phyloP scores from a whole-genome alignment of 2,797 vertebrate species.

The Sciurus vulgaris region DNA sequence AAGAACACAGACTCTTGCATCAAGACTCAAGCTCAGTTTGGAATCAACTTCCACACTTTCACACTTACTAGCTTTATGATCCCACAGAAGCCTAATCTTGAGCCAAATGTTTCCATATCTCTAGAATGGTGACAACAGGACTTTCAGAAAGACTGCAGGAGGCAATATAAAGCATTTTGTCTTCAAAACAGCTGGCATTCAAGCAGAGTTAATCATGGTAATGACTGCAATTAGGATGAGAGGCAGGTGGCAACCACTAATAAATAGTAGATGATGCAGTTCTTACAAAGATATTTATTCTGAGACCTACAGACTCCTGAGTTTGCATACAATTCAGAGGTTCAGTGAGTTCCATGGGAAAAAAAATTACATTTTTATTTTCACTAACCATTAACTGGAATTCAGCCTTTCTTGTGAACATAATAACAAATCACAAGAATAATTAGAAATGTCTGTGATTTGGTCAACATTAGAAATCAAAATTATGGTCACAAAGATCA shows the following conservation, averaged over 20 bases:
- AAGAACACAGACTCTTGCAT: neutral
- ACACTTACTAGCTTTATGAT: neutral
- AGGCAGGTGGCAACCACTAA: neutral
- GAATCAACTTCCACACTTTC: neutral
- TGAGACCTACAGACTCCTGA: neutral
- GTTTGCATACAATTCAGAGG: neutral
- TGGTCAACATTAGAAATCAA: neutral
- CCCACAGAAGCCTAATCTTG: neutral
- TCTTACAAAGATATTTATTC: neutral
- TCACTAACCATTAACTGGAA: neutral
- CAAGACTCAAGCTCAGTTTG: neutral
- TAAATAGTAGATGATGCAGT: neutral
- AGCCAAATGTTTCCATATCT: neutral
- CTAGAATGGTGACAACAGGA: neutral
- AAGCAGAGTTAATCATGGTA: neutral
- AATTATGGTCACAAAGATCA: neutral
- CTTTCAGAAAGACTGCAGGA: neutral
- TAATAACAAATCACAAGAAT: neutral
- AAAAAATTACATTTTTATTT: slow-evolving; percentile 42
- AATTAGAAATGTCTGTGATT: neutral
- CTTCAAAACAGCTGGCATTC: neutral
- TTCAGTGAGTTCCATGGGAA: neutral
- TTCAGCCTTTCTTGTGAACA: neutral
- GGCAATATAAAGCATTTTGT: neutral
- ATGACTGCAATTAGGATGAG: neutral